These are phyloP conservation scores for Hylyphantes graminicola DNA, from an alignment of 1,140 invertebrate genomes.

Conservation along the genomic window DNA sequence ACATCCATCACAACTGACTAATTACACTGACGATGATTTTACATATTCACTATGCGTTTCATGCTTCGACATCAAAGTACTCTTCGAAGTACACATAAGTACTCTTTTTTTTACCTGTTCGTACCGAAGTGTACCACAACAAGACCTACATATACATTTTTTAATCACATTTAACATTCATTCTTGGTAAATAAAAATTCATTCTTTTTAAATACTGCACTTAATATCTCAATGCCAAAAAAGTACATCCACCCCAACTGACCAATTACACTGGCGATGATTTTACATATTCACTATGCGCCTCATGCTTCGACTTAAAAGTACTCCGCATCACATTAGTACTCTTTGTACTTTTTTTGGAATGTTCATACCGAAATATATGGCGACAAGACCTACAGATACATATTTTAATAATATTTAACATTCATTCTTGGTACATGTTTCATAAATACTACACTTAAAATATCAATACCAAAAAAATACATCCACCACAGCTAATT, in stretches of 20 bases:
- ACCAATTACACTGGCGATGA: conserved; percentile 27
- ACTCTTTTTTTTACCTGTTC: conserved; percentile 47
- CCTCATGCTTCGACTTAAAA: conserved; percentile 52
- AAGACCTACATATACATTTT: too few species aligned
- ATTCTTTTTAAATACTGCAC: too few species aligned
- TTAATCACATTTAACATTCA: too few species aligned
- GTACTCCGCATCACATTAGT: conserved; percentile 44
- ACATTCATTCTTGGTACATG: too few species aligned
- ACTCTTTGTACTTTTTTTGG: conserved; percentile 45
- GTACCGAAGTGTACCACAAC: conserved; percentile 73
- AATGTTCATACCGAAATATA: conserved; percentile 58
- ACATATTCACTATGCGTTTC: conserved; percentile 62
- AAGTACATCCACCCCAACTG: too few species aligned
- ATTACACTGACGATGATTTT: conserved; percentile 27
- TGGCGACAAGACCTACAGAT: too few species aligned
- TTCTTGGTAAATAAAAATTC: too few species aligned
- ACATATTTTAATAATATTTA: too few species aligned
- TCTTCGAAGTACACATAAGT: conserved; percentile 36
- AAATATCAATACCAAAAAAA: too few species aligned
- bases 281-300: conserved; percentile 60
- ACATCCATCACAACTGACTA: too few species aligned
- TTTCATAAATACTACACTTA: too few species aligned
- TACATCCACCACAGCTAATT: neutral
- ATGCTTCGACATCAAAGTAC: conserved; percentile 40
- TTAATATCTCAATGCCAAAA: too few species aligned